A percentile compares a stretch with the other conserved stretches of the same genome.
Evolutionary conservation across 2,888 invertebrate species (phyloP).

Genomic region (Mamestra brassicae): DNA sequence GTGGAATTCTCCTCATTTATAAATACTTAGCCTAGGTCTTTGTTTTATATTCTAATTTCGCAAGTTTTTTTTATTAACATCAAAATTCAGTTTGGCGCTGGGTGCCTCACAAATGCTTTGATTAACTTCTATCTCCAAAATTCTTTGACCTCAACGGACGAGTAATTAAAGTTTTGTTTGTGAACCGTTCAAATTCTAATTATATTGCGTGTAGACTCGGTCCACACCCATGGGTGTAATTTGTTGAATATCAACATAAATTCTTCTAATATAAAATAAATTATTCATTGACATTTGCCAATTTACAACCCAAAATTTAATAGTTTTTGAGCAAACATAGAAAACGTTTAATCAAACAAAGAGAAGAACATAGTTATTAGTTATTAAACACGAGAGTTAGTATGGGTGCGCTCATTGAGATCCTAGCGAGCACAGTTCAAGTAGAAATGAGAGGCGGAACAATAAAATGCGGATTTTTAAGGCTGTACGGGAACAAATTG

Average conservation of each 20-base stretch:
- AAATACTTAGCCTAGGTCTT: background rate
- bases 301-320: background rate
- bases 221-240: slow-evolving; percentile 33
- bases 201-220: slow-evolving; percentile 25
- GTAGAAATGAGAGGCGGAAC: slow-evolving; percentile 85
- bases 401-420: slow-evolving; percentile 75
- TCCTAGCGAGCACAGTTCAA: slow-evolving; percentile 78
- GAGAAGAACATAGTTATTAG: slow-evolving; percentile 35
- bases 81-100: slow-evolving; percentile 51
- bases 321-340: background rate
- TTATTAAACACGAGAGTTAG: slow-evolving; percentile 67
- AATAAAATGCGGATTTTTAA: slow-evolving; percentile 90
- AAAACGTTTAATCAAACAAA: slow-evolving; percentile 35
- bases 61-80: slow-evolving; percentile 39
- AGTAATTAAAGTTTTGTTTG: slow-evolving; percentile 62
- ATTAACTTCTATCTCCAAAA: slow-evolving; percentile 57
- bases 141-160: slow-evolving; percentile 53
- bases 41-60: slow-evolving; percentile 18
- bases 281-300: slow-evolving; percentile 25
- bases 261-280: slow-evolving; percentile 28
- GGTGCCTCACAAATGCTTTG: slow-evolving; percentile 51
- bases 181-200: slow-evolving; percentile 50
- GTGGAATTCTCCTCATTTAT: background rate
- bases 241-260: slow-evolving; percentile 35
- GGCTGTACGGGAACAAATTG: slow-evolving; percentile 88